Conservation (phyloP, 1,140 invertebrate genomes). For the Sinella curviseta region DNA sequence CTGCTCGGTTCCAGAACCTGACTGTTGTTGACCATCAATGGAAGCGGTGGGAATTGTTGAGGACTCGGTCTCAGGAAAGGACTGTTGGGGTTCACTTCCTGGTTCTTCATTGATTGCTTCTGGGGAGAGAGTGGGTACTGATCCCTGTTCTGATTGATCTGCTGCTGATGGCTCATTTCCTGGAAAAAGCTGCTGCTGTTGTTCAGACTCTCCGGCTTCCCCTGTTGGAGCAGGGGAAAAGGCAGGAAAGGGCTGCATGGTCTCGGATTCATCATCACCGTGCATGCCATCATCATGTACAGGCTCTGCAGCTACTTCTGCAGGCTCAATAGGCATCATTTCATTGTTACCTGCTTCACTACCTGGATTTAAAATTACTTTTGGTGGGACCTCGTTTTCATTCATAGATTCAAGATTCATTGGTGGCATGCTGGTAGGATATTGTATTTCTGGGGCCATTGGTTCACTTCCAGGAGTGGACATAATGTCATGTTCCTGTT, state of each 20-base stretch:
- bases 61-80: background rate
- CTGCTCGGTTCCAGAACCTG: background rate
- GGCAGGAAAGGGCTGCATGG: conserved; percentile 18
- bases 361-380: background rate
- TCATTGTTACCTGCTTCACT: background rate
- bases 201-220: background rate
- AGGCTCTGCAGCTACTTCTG: background rate
- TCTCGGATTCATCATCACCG: background rate
- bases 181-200: background rate
- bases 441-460: background rate
- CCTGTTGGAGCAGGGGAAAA: conserved; percentile 10
- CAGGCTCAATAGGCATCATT: background rate
- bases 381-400: background rate
- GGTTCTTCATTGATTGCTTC: background rate
- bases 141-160: no score
- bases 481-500: background rate
- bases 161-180: background rate
- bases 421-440: background rate
- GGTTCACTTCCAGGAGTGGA: background rate
- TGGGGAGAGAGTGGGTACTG: background rate
- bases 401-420: background rate
- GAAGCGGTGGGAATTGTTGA: background rate
- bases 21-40: background rate
- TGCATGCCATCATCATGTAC: background rate
- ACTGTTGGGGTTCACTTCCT: background rate